Conservation (phyloP, 92 coral and sea anemone species). For the Bergia sp. region DNA sequence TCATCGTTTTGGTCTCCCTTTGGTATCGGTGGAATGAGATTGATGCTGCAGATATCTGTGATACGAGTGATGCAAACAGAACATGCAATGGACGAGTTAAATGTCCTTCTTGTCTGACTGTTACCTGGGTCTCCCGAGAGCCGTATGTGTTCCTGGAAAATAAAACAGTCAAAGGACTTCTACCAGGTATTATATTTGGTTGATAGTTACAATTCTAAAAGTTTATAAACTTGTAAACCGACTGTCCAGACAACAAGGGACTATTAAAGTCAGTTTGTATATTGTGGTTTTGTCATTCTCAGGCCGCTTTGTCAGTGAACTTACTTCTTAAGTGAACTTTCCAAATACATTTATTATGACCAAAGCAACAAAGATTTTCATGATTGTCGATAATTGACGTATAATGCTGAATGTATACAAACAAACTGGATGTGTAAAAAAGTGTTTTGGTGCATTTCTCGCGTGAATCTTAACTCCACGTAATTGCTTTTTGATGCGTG, state of each 20-base stretch:
- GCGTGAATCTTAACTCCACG: too few relatives aligned
- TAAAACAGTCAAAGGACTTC: slow-evolving; percentile 56
- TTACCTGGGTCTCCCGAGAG: slow-evolving; percentile 69
- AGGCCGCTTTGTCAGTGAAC: too few relatives aligned
- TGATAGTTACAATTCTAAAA: too few relatives aligned
- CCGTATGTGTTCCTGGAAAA: slow-evolving; percentile 58
- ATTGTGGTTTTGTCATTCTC: too few relatives aligned
- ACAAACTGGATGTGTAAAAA: too few relatives aligned
- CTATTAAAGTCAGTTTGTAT: neutral
- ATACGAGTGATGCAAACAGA: slow-evolving; percentile 3
- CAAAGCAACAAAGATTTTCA: too few relatives aligned
- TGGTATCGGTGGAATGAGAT: neutral
- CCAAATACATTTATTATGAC: too few relatives aligned
- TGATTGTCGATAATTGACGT: too few relatives aligned
- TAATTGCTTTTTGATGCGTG: too few relatives aligned
- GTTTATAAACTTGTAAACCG: neutral
- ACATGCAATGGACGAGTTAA: slow-evolving; percentile 13
- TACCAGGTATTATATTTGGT: slow-evolving; percentile 65
- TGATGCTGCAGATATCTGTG: neutral
- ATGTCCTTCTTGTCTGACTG: slow-evolving; percentile 65
- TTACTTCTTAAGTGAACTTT: too few relatives aligned
- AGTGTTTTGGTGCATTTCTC: too few relatives aligned
- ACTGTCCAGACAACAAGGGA: neutral
- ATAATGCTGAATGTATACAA: too few relatives aligned
- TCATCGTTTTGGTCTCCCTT: neutral